These are phyloP conservation scores for Tyto alba DNA, from an alignment of 2,113 vertebrate species.

Conservation along the genomic window DNA sequence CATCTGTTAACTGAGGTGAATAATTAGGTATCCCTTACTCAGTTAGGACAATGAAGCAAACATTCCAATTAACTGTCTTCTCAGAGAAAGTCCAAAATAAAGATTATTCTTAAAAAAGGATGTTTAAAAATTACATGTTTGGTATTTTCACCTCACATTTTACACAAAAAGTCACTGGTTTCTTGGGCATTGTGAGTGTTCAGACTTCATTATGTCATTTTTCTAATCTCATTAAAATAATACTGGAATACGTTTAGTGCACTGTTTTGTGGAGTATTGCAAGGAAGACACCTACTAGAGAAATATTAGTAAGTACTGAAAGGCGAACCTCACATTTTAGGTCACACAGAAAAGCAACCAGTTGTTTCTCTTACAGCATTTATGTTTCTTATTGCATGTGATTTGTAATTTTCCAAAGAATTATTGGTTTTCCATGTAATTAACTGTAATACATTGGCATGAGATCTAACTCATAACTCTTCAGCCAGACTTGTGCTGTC, in stretches of 20 bases:
- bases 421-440: background rate
- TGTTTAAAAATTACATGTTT: background rate
- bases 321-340: background rate
- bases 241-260: background rate
- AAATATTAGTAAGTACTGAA: background rate
- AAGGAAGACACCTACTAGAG: background rate
- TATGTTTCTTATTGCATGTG: background rate
- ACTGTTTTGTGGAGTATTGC: background rate
- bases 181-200: background rate
- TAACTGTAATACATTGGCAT: background rate
- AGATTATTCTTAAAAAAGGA: background rate
- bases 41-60: background rate
- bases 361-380: background rate
- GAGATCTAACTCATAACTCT: background rate
- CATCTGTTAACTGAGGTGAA: background rate
- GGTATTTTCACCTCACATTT: background rate
- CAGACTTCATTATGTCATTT: background rate
- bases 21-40: background rate
- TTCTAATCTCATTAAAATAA: background rate
- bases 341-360: background rate
- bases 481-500: background rate
- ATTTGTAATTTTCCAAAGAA: background rate
- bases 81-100: background rate
- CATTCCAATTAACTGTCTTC: background rate
- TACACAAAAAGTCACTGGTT: background rate